Base-by-base conservation (phyloP, 2,888 invertebrate species). In the Drosophila meridionalis region DNA sequence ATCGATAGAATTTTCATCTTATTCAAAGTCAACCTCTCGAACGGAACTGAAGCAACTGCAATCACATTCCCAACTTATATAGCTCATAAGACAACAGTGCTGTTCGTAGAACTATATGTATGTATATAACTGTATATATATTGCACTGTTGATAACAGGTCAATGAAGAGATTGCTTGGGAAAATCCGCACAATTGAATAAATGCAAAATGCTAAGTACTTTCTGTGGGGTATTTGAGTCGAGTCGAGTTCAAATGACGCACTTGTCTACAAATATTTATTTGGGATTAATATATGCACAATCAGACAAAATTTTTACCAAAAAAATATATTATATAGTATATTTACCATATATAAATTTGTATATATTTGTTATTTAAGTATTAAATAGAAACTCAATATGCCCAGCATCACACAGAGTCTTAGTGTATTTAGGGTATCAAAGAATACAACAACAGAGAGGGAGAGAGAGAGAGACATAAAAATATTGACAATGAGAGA, bases 1-100 rank as follows among this genome's bases (percentile, higher is more conserved):
- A 60, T 40, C 38, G 60, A 60, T 5, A 60, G 38, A 9, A 48
- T 20, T 48, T 32, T 38, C 60, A 60, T 60, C 38, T 50, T n/a
- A 12, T 12, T 38, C 11, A 11, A n/a, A n/a, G 26, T 28, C 48
- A 30, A 32, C 20, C 40, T 60, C 30, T 12, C 14, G 8, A 20
- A 30, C 7, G 3, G 12, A 60, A 60, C 48, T 60, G 20, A 48
- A 2, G 20, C 48, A 28, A n/a, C 8, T n/a, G 58, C 45, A 26
- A 57, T 20, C 45, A 26, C 9, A 11, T 28, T 8, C 5, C 30
- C 45, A 4, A 28, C 36, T 58, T 58, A 28, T 58, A 58, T 47
- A 58, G 58, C 58, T 36, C 11, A 30, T 4, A 1, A 11, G 20
- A 3, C 36, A 14, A 45, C 48, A 2, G 48, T 48, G 47, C 12